Percentiles rank a stretch among this genome's conserved stretches.
Evolutionary conservation across 2,113 vertebrate species (phyloP).

Genomic region (Megaleporinus macrocephalus): DNA sequence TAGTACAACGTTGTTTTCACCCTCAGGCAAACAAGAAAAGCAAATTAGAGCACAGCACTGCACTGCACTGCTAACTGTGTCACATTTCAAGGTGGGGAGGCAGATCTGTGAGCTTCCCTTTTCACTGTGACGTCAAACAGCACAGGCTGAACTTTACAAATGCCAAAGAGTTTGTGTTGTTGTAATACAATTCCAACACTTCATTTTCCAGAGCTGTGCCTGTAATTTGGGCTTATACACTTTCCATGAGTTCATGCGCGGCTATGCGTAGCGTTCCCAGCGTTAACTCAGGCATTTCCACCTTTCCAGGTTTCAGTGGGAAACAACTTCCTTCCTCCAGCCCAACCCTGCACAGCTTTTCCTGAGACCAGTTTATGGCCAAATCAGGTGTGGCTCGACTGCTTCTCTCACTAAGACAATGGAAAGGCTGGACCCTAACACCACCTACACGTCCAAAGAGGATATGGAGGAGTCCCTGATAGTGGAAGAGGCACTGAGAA

Average conservation of each 20-base stretch:
- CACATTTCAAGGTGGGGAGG: too few relatives aligned
- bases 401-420: not conserved
- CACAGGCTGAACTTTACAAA: too few relatives aligned
- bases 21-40: too few relatives aligned
- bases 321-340: constrained; percentile 30
- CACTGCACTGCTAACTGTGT: too few relatives aligned
- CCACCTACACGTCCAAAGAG: not conserved
- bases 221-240: too few relatives aligned
- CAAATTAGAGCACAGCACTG: too few relatives aligned
- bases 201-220: not conserved
- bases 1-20: too few relatives aligned
- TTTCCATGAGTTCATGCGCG: not conserved
- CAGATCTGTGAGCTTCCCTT: too few relatives aligned
- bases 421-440: not conserved
- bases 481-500: not conserved
- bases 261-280: not conserved
- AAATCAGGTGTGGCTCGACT: constrained; percentile 30
- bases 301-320: constrained; percentile 5
- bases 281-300: constrained; percentile 14
- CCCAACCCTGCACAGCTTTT: not conserved
- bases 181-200: not conserved
- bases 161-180: not conserved
- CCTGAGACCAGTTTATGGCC: constrained; percentile 2
- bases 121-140: too few relatives aligned
- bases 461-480: not conserved